Base-by-base conservation (phyloP, 1,140 invertebrate genomes). In the Drosophila virilis region DNA sequence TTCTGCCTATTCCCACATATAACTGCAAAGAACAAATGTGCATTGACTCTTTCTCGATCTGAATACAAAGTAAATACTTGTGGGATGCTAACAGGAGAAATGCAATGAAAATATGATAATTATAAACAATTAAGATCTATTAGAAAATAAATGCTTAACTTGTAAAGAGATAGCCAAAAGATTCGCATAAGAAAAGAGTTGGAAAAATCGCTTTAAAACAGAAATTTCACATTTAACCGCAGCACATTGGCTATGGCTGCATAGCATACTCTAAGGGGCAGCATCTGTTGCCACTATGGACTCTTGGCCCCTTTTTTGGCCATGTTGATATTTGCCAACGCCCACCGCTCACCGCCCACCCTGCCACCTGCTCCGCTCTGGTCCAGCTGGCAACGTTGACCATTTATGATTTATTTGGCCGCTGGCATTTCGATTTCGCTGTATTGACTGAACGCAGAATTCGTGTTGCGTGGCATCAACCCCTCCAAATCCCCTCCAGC, bases 341-440 rank as follows among this genome's bases (percentile, higher is more conserved):
- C n/a, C 5, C 12, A n/a, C 61, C 37, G 8, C 28, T 2, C 0
- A 17, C 17, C 17, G 17, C 17, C 17, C 17, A 17, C 17, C 12
- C 12, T 8, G 2, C 0, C n/a, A 37, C 35, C 40, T 10, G 1
- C 8, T 52, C 45, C 33, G 13, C 57, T 50, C 4, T 28, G 22
- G 17, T 35, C 40, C 48, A 28, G 46, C 42, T 38, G 46, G 12
- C 61, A 22, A 15, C 50, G 48, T 55, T 69, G 52, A 45, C 58
- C 64, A 60, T 79, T 70, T 80, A 64, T 79, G 77, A 79, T 79
- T 80, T 79, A 79, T 79, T 40, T 33, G 51, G 61, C 59, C 40
- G 52, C 35, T 35, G 40, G 76, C 40, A 78, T 78, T 79, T 68
- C 54, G 22, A 57, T 43, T 17, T 68, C 52, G 28, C 8, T 46